Evolutionary conservation across 1,140 invertebrate genomes (phyloP), one percentile per base, ranked within the genome.

Genomic region (Paraescarpia echinospica): DNA sequence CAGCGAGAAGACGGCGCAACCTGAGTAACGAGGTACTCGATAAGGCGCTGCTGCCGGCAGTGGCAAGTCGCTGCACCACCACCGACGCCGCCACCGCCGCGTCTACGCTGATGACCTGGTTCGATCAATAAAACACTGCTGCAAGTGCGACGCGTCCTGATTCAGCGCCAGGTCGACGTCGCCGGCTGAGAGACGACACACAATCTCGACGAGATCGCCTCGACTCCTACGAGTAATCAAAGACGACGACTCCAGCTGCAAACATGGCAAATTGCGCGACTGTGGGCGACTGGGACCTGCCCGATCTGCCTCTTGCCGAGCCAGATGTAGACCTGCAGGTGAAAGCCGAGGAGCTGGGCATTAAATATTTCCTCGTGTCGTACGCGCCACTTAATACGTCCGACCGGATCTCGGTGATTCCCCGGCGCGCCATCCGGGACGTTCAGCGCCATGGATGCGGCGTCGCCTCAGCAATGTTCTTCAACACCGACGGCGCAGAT

Each of bases 381-480:
- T 93, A 93, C 93, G 91, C 77, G 31, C 93, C 93, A 8, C 92
- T 93, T 0, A 93, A 93, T 89, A 88, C 93, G 33, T 92, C 92
- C 91, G 59, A 77, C 22, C 88, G 93, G 35, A 90, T 91, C 41
- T 92, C 91, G 34, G 27, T 92, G 35, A 91, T 93, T n/a, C 93
- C 93, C 33, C 34, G 89, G 14, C 91, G 92, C 31, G 92, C 92
- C 18, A 93, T 93, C 89, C 51, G 48, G 31, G 91, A 93, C 34
- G 93, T 93, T 12, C 93, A 93, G 90, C 48, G 90, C 22, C 4
- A 51, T 34, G 93, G 93, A 35, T 93, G 93, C 90, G 91, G 92
- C n/a, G 89, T 93, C 18, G 77, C 93, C 5, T 89, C 93, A 2
- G 93, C 93, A 14, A 93, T 93, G 93, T 93, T 93, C 59, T 93